These are phyloP conservation scores for Phylloscopus trochilus DNA, from an alignment of 2,113 vertebrate genomes.

Conservation along the genomic window DNA sequence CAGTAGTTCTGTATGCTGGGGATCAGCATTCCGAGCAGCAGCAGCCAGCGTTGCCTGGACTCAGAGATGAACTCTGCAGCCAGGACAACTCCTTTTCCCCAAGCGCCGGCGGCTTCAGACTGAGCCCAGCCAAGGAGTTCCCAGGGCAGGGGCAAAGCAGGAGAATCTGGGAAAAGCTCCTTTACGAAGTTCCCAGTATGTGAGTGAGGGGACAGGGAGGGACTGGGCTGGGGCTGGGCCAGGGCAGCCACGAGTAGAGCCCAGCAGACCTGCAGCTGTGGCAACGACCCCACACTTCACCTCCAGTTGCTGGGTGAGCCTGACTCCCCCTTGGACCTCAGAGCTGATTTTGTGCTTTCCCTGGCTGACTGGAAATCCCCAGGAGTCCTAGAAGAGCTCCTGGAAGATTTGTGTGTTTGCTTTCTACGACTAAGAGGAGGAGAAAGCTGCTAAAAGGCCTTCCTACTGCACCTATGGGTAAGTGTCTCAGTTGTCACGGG, in stretches of 20 bases:
- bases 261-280: not conserved
- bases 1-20: not conserved
- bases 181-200: not conserved
- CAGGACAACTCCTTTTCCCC: not conserved
- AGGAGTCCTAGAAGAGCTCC: not conserved
- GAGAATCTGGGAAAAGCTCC: not conserved
- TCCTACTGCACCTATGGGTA: not conserved
- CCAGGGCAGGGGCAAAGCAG: not conserved
- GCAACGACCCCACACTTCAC: not conserved
- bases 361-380: not conserved
- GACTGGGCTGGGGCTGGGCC: not conserved
- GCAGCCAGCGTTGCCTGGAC: not conserved
- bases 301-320: not conserved
- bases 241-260: not conserved
- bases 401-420: not conserved
- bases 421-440: not conserved
- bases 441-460: not conserved
- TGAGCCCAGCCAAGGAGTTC: not conserved
- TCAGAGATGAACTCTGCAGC: not conserved
- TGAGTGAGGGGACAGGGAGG: not conserved
- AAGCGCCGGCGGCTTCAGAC: accelerated
- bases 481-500: not conserved
- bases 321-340: not conserved
- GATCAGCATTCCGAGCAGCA: not conserved
- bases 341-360: not conserved